A percentile compares a stretch with the other conserved stretches of the same genome.
These are phyloP conservation scores for Carcinoscorpius rotundicauda DNA, from an alignment of 1,140 invertebrate species.

Conservation along the genomic window DNA sequence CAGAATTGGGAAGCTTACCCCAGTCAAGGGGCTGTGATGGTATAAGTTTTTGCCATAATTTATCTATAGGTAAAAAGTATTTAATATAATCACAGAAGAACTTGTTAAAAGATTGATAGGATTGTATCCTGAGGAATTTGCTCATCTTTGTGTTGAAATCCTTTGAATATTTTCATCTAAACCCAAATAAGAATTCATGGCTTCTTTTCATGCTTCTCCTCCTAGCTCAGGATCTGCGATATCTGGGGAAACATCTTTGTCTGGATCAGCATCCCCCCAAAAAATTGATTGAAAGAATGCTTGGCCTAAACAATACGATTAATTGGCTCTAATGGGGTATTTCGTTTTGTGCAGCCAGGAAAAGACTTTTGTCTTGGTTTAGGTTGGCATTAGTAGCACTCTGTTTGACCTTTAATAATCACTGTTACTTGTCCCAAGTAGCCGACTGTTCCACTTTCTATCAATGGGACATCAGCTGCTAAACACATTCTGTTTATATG, in stretches of 20 bases:
- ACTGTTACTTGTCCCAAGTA: conserved; percentile 77
- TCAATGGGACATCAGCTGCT: conserved; percentile 78
- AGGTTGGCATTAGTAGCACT: conserved; percentile 94
- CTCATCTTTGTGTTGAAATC: conserved; percentile 82
- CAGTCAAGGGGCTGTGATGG: conserved; percentile 69
- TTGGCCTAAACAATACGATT: conserved; percentile 99
- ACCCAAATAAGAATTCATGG: too few relatives aligned
- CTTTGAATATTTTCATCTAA: conserved; percentile 56
- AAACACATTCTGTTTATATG: conserved; percentile 99
- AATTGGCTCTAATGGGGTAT: conserved; percentile 98
- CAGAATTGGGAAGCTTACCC: conserved; percentile 41
- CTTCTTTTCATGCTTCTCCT: too few relatives aligned
- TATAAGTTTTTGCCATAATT: conserved; percentile 79
- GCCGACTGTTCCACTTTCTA: conserved; percentile 96
- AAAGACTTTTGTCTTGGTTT: conserved; percentile 82
- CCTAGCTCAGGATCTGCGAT: conserved; percentile 61
- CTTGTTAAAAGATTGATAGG: conserved; percentile 50
- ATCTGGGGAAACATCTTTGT: conserved; percentile 97
- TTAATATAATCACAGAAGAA: conserved; percentile 92
- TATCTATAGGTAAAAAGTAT: conserved; percentile 86
- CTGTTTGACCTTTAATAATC: conserved; percentile 46
- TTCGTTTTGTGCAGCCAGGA: conserved; percentile 96
- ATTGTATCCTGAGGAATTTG: conserved; percentile 67
- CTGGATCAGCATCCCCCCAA: conserved; percentile 87
- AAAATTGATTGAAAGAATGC: conserved; percentile 96